Evolutionary conservation across 2,888 invertebrate genomes (phyloP), one percentile per base, ranked within the genome.

Genomic region (Anoncus sp.): DNA sequence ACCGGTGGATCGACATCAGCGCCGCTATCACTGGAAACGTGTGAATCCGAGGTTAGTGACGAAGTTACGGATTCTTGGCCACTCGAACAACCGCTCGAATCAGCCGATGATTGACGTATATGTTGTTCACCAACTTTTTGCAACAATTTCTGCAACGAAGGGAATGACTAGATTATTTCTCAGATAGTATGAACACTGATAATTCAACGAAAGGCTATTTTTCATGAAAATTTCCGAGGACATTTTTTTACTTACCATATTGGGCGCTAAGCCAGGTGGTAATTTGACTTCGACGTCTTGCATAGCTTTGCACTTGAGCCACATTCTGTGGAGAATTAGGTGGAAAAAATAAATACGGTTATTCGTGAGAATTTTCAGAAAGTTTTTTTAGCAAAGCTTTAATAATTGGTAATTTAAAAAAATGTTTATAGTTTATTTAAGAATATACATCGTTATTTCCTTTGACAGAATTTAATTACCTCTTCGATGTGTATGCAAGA

Each of bases 221-320:
- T 5, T 12, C 14, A 31, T 6, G 10, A 0, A 6, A 1, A 27
- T 3, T 22, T 10, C 43, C 31, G 9, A n/a, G 43, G 20, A n/a
- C n/a, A 55, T 10, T 38, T 40, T 16, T n/a, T 31, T 31, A 62
- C 84, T 88, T 83, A 90, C 90, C 85, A 91, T 91, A 49, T 91
- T 90, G 2, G 90, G 89, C 18, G 91, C 93, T 74, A 96, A 89
- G 3, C 95, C 95, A 59, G 93, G 94, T 22, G 96, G 96, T 78
- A 96, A 89, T 83, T 94, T 94, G 14, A 95, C 94, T 86, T 94
- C 94, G 24, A 96, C 94, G 83, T 95, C 94, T 85, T 93, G 93
- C 94, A 95, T 95, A 83, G 92, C 93, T 85, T 93, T 93, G 84
- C 93, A 94, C 78, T 92, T 93, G 73, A 92, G 91, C 91, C 94